Percentiles rank a stretch among this genome's conserved stretches.
These are phyloP conservation scores for Neoascia interrupta DNA, from an alignment of 2,888 invertebrate genomes.

Conservation along the genomic window DNA sequence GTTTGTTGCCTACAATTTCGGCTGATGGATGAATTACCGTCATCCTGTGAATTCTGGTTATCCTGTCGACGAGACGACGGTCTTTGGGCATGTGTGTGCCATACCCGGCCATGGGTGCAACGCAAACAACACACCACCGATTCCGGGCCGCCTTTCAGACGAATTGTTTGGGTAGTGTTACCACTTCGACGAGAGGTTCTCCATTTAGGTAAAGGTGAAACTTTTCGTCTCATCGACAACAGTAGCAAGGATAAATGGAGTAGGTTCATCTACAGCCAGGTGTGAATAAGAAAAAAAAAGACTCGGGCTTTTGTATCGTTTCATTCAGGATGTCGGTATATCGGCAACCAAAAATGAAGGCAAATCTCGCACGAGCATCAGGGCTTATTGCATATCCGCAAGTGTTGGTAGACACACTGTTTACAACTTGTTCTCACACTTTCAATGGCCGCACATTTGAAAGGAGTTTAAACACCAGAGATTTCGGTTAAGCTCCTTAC, in stretches of 20 bases:
- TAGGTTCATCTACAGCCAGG: conserved; percentile 9
- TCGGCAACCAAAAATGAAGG: conserved; percentile 11
- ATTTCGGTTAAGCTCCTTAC: conserved; percentile 29
- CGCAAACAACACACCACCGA: no score
- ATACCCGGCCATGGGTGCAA: no score
- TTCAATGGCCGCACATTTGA: conserved; percentile 44
- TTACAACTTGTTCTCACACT: conserved; percentile 69
- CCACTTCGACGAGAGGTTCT: conserved; percentile 27
- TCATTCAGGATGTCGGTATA: no score
- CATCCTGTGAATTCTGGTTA: conserved; percentile 38
- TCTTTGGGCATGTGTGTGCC: neutral
- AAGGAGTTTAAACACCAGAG: conserved; percentile 23
- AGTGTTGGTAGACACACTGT: conserved; percentile 64
- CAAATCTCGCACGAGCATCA: neutral
- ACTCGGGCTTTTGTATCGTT: no score
- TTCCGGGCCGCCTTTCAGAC: neutral
- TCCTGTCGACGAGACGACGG: conserved; percentile 16
- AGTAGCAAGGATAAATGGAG: conserved; percentile 41
- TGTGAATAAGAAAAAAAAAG: neutral
- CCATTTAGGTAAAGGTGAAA: neutral
- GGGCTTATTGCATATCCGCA: no score
- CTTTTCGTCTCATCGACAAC: conserved; percentile 40
- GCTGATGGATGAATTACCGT: conserved; percentile 38
- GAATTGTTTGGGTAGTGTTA: conserved; percentile 6
- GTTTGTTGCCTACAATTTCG: conserved; percentile 20